Evolutionary conservation across 2,888 invertebrate species (phyloP).

Genomic region (Galerucella calmariensis): DNA sequence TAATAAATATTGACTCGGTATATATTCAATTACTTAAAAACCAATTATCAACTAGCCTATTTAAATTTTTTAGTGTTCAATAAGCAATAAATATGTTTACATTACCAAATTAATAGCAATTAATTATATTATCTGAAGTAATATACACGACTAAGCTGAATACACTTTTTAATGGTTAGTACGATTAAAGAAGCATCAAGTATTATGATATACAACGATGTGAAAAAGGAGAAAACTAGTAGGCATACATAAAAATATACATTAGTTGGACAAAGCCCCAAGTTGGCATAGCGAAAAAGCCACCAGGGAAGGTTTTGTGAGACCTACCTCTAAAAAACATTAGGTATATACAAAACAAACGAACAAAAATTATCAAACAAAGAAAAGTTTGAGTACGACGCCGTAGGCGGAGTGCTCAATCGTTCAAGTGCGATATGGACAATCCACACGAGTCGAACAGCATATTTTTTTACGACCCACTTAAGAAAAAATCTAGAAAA

Average conservation of each 20-base stretch:
- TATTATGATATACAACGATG: neutral
- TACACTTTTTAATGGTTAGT: neutral
- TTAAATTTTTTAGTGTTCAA: neutral
- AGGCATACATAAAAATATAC: slow-evolving; percentile 6
- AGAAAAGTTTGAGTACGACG: no score
- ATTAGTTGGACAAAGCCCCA: neutral
- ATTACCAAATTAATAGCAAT: neutral
- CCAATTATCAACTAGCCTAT: neutral
- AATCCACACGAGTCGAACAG: no score
- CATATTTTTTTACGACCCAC: no score
- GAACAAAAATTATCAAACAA: no score
- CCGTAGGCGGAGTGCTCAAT: no score
- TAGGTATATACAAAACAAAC: no score
- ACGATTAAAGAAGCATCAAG: neutral
- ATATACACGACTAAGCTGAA: neutral
- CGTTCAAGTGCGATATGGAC: no score
- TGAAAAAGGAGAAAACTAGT: neutral
- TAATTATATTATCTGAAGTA: neutral
- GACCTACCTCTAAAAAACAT: no score
- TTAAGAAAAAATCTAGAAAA: no score
- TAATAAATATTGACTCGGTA: no score
- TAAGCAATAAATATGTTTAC: neutral
- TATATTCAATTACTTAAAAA: no score
- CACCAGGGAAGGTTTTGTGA: no score
- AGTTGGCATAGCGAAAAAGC: neutral